Conservation (phyloP, 1,140 invertebrate species). For the Nylanderia fulva region DNA sequence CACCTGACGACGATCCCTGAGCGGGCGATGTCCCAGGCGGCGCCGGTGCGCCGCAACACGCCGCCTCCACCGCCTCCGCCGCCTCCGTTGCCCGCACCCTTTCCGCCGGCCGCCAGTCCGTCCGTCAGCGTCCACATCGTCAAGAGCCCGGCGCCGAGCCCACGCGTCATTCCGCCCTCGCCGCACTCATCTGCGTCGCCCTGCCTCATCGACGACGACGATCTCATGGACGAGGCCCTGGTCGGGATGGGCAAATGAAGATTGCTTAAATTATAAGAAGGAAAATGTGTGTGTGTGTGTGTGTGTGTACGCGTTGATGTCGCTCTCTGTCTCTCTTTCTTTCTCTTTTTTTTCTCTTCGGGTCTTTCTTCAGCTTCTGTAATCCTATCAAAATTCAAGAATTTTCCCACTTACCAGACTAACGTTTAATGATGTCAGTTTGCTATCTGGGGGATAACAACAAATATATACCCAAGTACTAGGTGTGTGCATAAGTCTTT, state of each 20-base stretch:
- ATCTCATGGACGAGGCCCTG: conserved; percentile 95
- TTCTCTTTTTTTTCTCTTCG: neutral
- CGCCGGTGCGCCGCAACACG: conserved; percentile 86
- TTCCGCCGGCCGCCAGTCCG: conserved; percentile 87
- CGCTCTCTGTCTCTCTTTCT: neutral
- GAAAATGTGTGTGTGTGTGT: neutral
- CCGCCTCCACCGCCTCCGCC: conserved; percentile 84
- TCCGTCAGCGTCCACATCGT: conserved; percentile 92
- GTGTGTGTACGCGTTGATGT: no score
- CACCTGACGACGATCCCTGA: conserved; percentile 78
- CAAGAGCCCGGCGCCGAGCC: conserved; percentile 91
- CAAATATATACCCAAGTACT: no score
- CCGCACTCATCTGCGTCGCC: conserved; percentile 92
- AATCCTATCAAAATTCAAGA: no score
- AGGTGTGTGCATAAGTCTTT: no score
- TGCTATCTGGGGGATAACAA: no score
- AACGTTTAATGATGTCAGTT: no score
- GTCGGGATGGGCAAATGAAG: conserved; percentile 90
- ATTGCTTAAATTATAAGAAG: conserved; percentile 78
- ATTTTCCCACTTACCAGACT: no score
- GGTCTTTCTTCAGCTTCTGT: no score
- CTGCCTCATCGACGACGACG: conserved; percentile 94
- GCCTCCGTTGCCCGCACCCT: conserved; percentile 77
- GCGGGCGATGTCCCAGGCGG: conserved; percentile 84
- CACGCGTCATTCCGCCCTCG: conserved; percentile 88